Base-by-base conservation (phyloP, 2,888 invertebrate species). In the Escarpia spicata region DNA sequence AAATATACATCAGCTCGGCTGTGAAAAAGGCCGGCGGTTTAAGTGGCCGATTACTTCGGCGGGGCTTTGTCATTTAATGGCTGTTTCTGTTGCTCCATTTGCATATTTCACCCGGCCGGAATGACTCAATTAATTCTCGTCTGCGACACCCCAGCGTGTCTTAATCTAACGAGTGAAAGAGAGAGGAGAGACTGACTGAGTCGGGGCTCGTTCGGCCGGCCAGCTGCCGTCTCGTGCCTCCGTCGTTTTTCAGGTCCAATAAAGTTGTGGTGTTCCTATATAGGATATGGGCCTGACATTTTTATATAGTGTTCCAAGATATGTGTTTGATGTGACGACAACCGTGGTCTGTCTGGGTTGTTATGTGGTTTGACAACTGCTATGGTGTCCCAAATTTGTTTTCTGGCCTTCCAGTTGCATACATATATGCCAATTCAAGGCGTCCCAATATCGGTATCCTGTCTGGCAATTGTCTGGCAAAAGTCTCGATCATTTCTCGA, bases 21-120 rank as follows among this genome's bases (percentile, higher is more conserved):
- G 75, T 75, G 75, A 75, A 75, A 75, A 75, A 75, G 75, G 75
- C 75, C n/a, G 75, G 75, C 75, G 75, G 75, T 75, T 75, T 75
- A 75, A 75, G 75, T 75, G 75, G 75, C 75, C 75, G 75, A 75
- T 75, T 75, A 75, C 75, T 75, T 75, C 75, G 75, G 75, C 19
- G 75, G n/a, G 26, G 75, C 75, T 75, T 75, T 75, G 75, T 75
- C 75, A 26, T 75, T 75, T 75, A 75, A 75, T 75, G 75, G 75
- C 1, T 75, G 75, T 75, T 75, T 75, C 75, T 75, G 75, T 75
- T 75, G 75, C 75, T 26, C 75, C 75, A 75, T 75, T 75, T 75
- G 75, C 75, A 75, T 75, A 75, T 75, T 75, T 75, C 75, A 75
- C 75, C 75, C 75, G 75, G n/a, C 26, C 75, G 75, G 19, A 75